Evolutionary conservation across 2,888 invertebrate species (phyloP), one percentile per base, ranked within the genome.

Genomic region (Allacma fusca): DNA sequence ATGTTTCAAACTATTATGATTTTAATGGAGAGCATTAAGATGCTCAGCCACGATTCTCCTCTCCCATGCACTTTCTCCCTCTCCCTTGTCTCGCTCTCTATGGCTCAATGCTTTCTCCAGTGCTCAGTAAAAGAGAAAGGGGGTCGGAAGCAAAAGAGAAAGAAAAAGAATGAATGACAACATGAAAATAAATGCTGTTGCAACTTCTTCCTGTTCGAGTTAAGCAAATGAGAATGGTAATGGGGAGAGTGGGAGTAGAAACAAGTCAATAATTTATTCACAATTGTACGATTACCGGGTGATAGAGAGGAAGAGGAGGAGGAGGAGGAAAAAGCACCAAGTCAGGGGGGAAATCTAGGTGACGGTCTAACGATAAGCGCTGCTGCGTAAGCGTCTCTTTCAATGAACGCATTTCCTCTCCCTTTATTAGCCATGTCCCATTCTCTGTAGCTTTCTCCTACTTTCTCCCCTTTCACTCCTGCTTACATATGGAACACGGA

Each of bases 191-290:
- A 71, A 71, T 57, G n/a, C n/a, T n/a, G n/a, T n/a, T n/a, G 59
- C 59, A 24, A 34, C 50, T n/a, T 50, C 16, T 50, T 50, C 50
- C 62, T 73, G 59, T 72, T n/a, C 59, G 29, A 73, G 73, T 73
- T 73, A 40, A 24, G 73, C 62, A 64, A 73, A 73, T 73, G 73
- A 73, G 64, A 24, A 73, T 62, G 73, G 34, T 73, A 62, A 73
- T 73, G 44, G 40, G 40, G 69, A 43, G 70, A 50, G 23, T 44
- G 70, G 50, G 28, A 65, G 26, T 65, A 23, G 23, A 40, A 50
- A 50, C 50, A 62, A 73, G 73, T 73, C 73, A 73, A 73, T 73
- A 73, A 73, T 73, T 73, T 73, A 73, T 73, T 73, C 73, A 62
- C 59, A 73, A 70, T 62, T 34, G 62, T 62, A 50, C 50, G 29